Evolutionary conservation across 2,113 vertebrate genomes (phyloP).

Genomic region (Lepidothrix coronata): DNA sequence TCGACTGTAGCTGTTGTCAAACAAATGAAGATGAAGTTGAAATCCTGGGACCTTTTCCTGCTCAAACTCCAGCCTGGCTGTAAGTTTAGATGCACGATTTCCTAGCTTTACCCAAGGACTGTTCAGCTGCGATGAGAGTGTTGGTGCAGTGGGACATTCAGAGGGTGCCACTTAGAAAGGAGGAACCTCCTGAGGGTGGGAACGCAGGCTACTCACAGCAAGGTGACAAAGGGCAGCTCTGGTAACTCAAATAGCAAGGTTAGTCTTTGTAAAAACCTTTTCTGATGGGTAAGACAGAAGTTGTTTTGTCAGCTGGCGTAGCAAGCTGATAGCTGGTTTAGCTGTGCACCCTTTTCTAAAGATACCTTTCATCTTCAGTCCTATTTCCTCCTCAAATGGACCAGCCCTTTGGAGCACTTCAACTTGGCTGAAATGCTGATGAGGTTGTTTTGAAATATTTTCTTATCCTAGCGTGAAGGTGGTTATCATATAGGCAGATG

Average conservation of each 20-base stretch:
- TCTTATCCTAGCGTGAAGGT: background rate
- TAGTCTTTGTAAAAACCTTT: background rate
- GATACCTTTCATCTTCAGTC: background rate
- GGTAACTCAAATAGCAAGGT: background rate
- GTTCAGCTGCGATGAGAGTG: background rate
- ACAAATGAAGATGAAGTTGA: constrained; percentile 88
- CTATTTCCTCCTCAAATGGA: background rate
- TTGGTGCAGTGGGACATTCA: background rate
- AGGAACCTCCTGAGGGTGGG: background rate
- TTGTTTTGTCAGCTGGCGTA: background rate
- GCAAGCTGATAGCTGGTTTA: background rate
- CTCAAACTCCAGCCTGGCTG: constrained; percentile 89
- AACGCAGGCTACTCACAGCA: background rate
- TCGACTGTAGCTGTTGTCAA: constrained; percentile 85
- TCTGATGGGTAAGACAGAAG: background rate
- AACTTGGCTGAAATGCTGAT: background rate
- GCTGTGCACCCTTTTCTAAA: background rate
- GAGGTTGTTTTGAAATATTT: background rate
- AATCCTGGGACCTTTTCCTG: constrained; percentile 90
- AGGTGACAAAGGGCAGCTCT: background rate
- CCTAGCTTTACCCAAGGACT: background rate
- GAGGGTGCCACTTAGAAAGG: background rate
- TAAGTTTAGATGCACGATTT: constrained; percentile 69
- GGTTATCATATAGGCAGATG: background rate
- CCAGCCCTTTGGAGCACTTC: background rate